phyloP scores from a whole-genome alignment of 2,113 vertebrate species.

The Notothenia coriiceps region DNA sequence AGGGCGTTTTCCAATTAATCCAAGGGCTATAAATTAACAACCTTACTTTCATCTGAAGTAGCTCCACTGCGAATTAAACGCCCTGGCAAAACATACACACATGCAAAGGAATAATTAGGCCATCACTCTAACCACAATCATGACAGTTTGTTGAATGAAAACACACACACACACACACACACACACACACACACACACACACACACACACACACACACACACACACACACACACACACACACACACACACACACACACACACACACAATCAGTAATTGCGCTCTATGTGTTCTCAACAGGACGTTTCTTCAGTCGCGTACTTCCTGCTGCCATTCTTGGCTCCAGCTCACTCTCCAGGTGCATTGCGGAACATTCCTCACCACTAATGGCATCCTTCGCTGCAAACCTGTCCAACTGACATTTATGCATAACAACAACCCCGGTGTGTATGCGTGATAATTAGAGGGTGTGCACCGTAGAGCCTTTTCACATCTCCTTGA shows the following conservation, averaged over 20 bases:
- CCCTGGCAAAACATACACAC: not conserved
- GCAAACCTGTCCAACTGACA: constrained; percentile 61
- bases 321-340: constrained; percentile 48
- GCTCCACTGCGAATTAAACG: not conserved
- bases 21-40: not conserved
- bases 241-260: no score
- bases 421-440: constrained; percentile 60
- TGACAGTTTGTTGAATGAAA: no score
- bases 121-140: no score
- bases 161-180: no score
- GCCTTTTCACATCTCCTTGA: constrained; percentile 64
- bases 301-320: not conserved
- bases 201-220: no score
- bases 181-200: no score
- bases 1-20: not conserved
- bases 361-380: constrained; percentile 52
- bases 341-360: constrained; percentile 49
- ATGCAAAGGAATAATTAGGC: no score
- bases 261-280: not conserved
- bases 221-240: no score
- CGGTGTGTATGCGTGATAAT: constrained; percentile 69
- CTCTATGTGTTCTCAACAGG: not conserved
- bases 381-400: constrained; percentile 36
- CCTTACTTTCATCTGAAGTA: not conserved
- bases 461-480: constrained; percentile 50